Percentiles rank a stretch among this genome's conserved stretches.
Conservation (phyloP, 2,888 invertebrate species). For the Muscina levida region DNA sequence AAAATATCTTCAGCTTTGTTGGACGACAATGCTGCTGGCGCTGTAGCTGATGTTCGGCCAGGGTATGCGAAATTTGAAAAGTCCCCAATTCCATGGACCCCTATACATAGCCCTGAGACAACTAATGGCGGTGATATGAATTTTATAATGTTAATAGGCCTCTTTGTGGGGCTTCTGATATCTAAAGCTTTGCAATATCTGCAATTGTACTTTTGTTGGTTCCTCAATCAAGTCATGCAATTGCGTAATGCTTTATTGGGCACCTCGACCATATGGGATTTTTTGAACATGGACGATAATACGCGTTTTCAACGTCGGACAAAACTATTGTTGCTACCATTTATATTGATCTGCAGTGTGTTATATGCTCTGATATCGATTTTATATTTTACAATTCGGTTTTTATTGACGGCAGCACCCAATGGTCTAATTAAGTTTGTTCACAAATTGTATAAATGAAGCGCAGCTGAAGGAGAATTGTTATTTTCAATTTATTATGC, state of each 20-base stretch:
- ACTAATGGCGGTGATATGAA: slow-evolving; percentile 66
- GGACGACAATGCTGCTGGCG: background rate
- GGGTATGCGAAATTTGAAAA: background rate
- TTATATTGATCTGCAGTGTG: slow-evolving; percentile 68
- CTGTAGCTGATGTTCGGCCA: background rate
- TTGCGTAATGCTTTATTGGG: slow-evolving; percentile 70
- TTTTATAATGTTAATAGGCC: slow-evolving; percentile 71
- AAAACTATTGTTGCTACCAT: slow-evolving; percentile 71
- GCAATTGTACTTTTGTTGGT: slow-evolving; percentile 71
- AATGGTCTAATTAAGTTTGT: slow-evolving; percentile 55
- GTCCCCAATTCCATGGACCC: background rate
- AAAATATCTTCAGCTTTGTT: slow-evolving; percentile 57
- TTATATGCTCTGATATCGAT: slow-evolving; percentile 69
- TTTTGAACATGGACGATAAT: slow-evolving; percentile 71
- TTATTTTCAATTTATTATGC: too few species aligned
- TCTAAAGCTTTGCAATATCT: slow-evolving; percentile 71
- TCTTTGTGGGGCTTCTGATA: slow-evolving; percentile 69
- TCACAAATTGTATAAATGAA: slow-evolving; percentile 55
- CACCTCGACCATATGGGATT: slow-evolving; percentile 69
- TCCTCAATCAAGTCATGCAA: slow-evolving; percentile 68
- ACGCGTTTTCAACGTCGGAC: slow-evolving; percentile 66
- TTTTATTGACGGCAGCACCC: slow-evolving; percentile 62
- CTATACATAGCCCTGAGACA: background rate
- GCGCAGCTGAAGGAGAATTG: too few species aligned
- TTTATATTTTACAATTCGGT: slow-evolving; percentile 63